Conservation (phyloP, 2,888 invertebrate genomes). For the Salticus scenicus region DNA sequence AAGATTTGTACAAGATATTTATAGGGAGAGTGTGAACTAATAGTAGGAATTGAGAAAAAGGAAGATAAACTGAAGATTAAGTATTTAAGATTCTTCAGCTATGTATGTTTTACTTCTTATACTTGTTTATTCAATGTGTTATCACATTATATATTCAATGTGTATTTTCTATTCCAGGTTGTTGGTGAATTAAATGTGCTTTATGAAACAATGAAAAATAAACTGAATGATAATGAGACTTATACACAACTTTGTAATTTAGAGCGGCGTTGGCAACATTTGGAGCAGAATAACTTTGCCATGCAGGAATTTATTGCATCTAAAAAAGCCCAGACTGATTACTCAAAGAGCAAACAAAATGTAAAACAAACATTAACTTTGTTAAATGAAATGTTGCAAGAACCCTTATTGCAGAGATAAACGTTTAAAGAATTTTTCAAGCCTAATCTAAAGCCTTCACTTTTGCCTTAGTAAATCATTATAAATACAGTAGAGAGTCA, state of each 20-base stretch:
- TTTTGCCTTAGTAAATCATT: too few relatives aligned
- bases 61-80: too few relatives aligned
- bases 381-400: slow-evolving; percentile 80
- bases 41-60: too few relatives aligned
- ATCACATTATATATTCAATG: too few relatives aligned
- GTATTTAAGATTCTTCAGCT: too few relatives aligned
- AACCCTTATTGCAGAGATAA: slow-evolving; percentile 64
- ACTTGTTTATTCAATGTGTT: too few relatives aligned
- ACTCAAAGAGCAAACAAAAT: slow-evolving; percentile 80
- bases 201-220: slow-evolving; percentile 78
- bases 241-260: slow-evolving; percentile 82
- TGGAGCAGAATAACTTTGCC: slow-evolving; percentile 82
- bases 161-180: slow-evolving; percentile 72
- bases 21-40: too few relatives aligned
- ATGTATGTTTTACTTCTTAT: too few relatives aligned
- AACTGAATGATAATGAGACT: slow-evolving; percentile 84
- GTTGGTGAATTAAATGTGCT: slow-evolving; percentile 74
- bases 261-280: slow-evolving; percentile 82
- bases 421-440: background rate
- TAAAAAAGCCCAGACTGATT: slow-evolving; percentile 83
- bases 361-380: slow-evolving; percentile 79
- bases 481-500: too few relatives aligned
- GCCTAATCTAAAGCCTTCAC: too few relatives aligned
- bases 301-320: slow-evolving; percentile 82
- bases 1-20: too few relatives aligned